Evolutionary conservation across 1,140 invertebrate species (phyloP).

Genomic region (Aphelenchoides fujianensis): DNA sequence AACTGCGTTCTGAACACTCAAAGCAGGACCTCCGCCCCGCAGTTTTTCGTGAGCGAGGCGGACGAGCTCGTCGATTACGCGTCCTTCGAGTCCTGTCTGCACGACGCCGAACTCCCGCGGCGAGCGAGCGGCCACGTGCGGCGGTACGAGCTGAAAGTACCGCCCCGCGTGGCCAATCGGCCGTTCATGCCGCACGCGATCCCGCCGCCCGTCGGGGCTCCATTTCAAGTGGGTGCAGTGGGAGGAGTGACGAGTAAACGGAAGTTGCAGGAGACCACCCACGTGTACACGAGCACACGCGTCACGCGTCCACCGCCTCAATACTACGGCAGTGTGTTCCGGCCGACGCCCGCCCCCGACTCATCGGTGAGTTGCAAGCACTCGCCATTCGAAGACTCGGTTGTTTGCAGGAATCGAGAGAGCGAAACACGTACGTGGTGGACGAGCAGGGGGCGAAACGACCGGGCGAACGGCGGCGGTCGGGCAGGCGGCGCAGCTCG

Average conservation of each 20-base stretch:
- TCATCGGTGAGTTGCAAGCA: too few relatives aligned
- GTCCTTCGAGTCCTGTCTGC: conserved; percentile 37
- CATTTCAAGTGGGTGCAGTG: not conserved
- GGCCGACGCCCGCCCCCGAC: not conserved
- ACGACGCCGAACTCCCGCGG: not conserved
- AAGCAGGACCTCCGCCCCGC: conserved; percentile 25
- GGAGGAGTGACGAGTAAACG: not conserved
- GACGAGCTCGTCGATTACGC: conserved; percentile 47
- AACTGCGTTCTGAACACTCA: conserved; percentile 47
- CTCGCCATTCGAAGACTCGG: too few relatives aligned
- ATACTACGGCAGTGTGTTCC: not conserved
- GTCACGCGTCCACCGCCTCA: conserved; percentile 4
- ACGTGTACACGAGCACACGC: not conserved
- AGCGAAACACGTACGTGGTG: not conserved
- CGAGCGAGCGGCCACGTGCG: not conserved
- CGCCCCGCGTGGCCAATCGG: not conserved
- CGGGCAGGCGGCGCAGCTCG: not conserved
- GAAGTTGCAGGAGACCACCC: not conserved
- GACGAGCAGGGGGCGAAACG: not conserved
- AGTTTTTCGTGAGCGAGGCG: conserved; percentile 44
- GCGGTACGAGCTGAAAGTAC: not conserved
- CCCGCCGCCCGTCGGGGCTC: not conserved
- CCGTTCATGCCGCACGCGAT: not conserved
- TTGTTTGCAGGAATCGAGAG: not conserved
- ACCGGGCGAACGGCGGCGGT: not conserved